phyloP scores from a whole-genome alignment of 2,888 invertebrate species.

The Epinotia demarniana region DNA sequence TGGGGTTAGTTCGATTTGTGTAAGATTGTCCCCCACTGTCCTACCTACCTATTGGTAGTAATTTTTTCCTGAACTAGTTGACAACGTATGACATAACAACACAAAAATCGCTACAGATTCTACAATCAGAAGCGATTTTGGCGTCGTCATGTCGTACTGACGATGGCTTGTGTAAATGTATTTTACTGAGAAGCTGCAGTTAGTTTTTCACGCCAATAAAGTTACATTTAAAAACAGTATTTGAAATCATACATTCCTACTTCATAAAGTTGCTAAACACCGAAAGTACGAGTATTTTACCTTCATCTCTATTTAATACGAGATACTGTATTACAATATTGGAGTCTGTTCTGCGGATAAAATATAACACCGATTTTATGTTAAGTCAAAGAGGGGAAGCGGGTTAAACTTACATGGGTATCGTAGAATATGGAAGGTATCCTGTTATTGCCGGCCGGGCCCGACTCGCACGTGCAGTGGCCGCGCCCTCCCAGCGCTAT shows the following conservation, averaged over 20 bases:
- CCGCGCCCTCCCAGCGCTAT: slow-evolving; percentile 67
- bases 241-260: neutral
- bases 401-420: slow-evolving; percentile 69
- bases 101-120: too few species aligned
- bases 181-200: too few species aligned
- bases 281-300: neutral
- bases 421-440: slow-evolving; percentile 78
- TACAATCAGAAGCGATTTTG: too few species aligned
- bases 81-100: too few species aligned
- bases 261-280: neutral
- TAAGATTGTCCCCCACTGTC: too few species aligned
- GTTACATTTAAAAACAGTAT: neutral
- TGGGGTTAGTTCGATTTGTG: too few species aligned
- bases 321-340: slow-evolving; percentile 7
- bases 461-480: slow-evolving; percentile 73
- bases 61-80: too few species aligned
- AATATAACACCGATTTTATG: slow-evolving; percentile 26
- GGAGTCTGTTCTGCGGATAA: slow-evolving; percentile 8
- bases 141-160: neutral
- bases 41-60: too few species aligned
- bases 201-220: neutral
- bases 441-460: slow-evolving; percentile 61
- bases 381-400: slow-evolving; percentile 25
- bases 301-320: neutral
- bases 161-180: neutral